Evolutionary conservation across 2,113 vertebrate genomes (phyloP).

Genomic region (Phoxinus phoxinus): DNA sequence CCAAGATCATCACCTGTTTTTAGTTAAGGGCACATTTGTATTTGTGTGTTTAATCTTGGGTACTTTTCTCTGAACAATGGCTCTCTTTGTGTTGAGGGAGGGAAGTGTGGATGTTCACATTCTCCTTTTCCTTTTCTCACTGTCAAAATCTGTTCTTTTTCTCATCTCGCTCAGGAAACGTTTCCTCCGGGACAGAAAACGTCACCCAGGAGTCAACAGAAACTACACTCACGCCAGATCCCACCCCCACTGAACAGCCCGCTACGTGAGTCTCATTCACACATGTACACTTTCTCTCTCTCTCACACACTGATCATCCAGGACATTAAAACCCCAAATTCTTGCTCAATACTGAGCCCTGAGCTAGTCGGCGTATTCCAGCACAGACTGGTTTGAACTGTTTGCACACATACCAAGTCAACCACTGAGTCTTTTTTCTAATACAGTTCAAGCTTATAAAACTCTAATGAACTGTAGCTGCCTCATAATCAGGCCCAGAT

Average conservation of each 20-base stretch:
- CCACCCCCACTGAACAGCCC: slow-evolving; percentile 68
- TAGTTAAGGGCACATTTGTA: slow-evolving; percentile 1
- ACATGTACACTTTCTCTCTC: slow-evolving; percentile 53
- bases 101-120: slow-evolving; percentile 1
- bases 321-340: slow-evolving; percentile 2
- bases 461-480: background rate
- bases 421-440: slow-evolving; percentile 7
- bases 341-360: slow-evolving; percentile 37
- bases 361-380: slow-evolving; percentile 15
- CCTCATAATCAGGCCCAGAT: background rate
- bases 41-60: slow-evolving; percentile 2
- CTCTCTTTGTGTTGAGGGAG: slow-evolving; percentile 50
- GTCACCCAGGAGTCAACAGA: slow-evolving; percentile 70
- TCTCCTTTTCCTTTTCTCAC: background rate
- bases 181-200: slow-evolving; percentile 58
- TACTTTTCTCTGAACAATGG: slow-evolving; percentile 57
- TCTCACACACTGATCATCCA: background rate
- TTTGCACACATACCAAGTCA: slow-evolving; percentile 27
- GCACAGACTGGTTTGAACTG: slow-evolving; percentile 36
- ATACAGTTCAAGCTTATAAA: background rate
- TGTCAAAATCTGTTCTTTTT: background rate
- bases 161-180: slow-evolving; percentile 61
- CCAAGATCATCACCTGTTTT: background rate
- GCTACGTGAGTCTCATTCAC: slow-evolving; percentile 79
- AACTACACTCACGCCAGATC: slow-evolving; percentile 68